Conservation (phyloP, 2,113 vertebrate genomes). For the Chloropsis cyanopogon region DNA sequence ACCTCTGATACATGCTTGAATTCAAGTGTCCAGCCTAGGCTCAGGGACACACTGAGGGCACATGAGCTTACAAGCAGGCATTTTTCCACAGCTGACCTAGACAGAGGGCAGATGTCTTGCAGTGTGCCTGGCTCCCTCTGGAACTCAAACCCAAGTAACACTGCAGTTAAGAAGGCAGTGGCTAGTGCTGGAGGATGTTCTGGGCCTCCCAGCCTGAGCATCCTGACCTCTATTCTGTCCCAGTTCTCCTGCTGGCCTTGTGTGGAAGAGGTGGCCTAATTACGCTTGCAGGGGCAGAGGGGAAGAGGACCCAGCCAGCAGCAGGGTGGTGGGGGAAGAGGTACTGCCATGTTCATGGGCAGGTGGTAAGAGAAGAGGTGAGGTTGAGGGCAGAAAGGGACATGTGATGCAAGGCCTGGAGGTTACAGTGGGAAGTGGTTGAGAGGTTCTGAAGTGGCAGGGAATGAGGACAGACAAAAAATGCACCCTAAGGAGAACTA, state of each 20-base stretch:
- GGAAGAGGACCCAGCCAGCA: not conserved
- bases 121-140: not conserved
- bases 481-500: not conserved
- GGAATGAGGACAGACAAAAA: not conserved
- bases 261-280: not conserved
- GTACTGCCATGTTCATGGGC: not conserved
- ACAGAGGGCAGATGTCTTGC: not conserved
- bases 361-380: not conserved
- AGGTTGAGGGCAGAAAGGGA: not conserved
- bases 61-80: not conserved
- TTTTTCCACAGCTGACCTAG: not conserved
- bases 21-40: not conserved
- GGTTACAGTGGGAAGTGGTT: not conserved
- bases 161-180: not conserved
- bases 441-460: not conserved
- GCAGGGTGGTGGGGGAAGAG: not conserved
- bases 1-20: not conserved
- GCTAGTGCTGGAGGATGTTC: not conserved
- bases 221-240: not conserved
- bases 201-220: not conserved
- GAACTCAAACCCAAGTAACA: not conserved
- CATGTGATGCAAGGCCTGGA: not conserved
- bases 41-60: not conserved
- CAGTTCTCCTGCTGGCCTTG: not conserved
- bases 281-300: rapidly evolving